A percentile compares a stretch with the other conserved stretches of the same genome.
Evolutionary conservation across 2,888 invertebrate genomes (phyloP).

Genomic region (Glomeris marginata): DNA sequence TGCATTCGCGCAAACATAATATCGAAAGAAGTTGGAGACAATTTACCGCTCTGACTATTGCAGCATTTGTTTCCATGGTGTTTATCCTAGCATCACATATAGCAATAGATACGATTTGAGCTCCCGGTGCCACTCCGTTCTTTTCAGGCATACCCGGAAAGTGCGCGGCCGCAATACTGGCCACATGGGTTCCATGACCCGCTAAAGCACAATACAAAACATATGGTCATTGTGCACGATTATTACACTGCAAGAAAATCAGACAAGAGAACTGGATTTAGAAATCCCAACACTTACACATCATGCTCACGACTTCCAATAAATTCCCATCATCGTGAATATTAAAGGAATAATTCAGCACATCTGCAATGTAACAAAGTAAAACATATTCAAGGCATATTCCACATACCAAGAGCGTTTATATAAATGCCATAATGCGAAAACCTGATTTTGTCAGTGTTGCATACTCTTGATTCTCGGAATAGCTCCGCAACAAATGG

Average conservation of each 20-base stretch:
- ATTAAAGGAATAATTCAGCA: slow-evolving; percentile 76
- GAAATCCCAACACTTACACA: slow-evolving; percentile 53
- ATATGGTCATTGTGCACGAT: not conserved
- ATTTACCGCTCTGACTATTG: slow-evolving; percentile 78
- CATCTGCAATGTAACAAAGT: slow-evolving; percentile 39
- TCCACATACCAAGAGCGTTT: too few relatives aligned
- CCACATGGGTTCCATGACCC: slow-evolving; percentile 94
- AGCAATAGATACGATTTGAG: slow-evolving; percentile 78
- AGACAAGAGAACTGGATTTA: too few relatives aligned
- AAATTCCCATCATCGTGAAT: slow-evolving; percentile 80
- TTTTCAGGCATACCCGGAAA: slow-evolving; percentile 71
- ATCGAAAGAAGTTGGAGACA: too few relatives aligned
- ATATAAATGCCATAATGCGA: too few relatives aligned
- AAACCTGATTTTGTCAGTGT: slow-evolving; percentile 47
- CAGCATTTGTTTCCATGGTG: slow-evolving; percentile 94
- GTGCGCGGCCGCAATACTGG: slow-evolving; percentile 84
- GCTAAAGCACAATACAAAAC: slow-evolving; percentile 38
- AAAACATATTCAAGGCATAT: too few relatives aligned
- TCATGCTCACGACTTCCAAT: slow-evolving; percentile 84
- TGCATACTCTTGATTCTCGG: slow-evolving; percentile 57
- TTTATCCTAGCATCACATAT: slow-evolving; percentile 83
- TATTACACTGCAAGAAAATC: too few relatives aligned
- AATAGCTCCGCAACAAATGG: slow-evolving; percentile 63
- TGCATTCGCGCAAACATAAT: too few relatives aligned
- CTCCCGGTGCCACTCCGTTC: slow-evolving; percentile 93